Conservation (phyloP, 1,140 invertebrate genomes). For the Formica exsecta region DNA sequence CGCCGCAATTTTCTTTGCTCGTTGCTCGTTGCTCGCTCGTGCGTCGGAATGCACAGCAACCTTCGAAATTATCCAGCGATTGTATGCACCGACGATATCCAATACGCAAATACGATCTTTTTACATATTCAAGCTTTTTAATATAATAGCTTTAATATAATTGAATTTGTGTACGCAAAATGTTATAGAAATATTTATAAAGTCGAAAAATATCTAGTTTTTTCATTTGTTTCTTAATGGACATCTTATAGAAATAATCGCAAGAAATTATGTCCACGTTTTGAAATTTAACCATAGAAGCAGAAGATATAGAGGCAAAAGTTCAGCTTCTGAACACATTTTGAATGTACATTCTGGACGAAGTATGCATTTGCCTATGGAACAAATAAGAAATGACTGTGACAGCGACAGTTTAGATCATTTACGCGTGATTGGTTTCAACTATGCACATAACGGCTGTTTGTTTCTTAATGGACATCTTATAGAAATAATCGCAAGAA, state of each 20-base stretch:
- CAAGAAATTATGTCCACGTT: background rate
- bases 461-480: background rate
- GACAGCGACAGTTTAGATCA: background rate
- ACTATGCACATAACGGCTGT: background rate
- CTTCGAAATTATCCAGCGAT: background rate
- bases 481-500: constrained; percentile 2
- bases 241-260: background rate
- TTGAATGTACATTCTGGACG: constrained; percentile 19
- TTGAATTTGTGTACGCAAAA: background rate
- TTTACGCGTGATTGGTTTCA: constrained; percentile 12
- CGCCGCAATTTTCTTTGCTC: constrained; percentile 30
- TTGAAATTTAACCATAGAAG: constrained; percentile 5
- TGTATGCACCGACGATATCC: background rate
- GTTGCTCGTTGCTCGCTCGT: background rate
- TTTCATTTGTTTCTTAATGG: background rate
- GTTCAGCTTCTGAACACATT: background rate
- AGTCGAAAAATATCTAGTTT: background rate
- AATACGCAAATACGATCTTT: background rate
- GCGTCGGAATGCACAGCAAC: background rate
- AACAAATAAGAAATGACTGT: constrained; percentile 40
- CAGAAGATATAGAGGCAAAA: background rate
- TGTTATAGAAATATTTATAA: background rate
- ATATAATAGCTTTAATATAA: background rate
- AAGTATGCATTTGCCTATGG: background rate
- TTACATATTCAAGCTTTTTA: background rate